phyloP scores from a whole-genome alignment of 2,113 vertebrate species.

The Ochotona princeps region DNA sequence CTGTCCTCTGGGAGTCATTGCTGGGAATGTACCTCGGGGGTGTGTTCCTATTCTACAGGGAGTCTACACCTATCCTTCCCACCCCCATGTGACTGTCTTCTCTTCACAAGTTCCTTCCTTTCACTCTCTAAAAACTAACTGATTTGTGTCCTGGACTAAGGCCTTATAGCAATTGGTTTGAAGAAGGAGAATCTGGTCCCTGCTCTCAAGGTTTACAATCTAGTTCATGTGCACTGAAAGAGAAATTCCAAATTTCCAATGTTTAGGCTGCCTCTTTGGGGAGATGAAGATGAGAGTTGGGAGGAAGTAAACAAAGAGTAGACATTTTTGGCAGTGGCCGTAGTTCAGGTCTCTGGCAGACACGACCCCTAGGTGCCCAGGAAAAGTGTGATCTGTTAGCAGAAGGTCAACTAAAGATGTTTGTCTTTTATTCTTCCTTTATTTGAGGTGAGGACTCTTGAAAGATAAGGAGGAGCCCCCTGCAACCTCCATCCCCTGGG shows the following conservation, averaged over 20 bases:
- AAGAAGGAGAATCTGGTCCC: neutral
- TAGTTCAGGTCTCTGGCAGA: neutral
- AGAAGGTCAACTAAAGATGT: neutral
- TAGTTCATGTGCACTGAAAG: neutral
- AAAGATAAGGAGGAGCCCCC: neutral
- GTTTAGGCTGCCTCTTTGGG: neutral
- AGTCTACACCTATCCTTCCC: neutral
- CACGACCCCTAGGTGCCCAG: neutral
- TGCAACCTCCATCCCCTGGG: neutral
- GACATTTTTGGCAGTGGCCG: neutral
- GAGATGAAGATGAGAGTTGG: fast-evolving
- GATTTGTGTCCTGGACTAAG: neutral
- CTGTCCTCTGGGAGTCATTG: neutral
- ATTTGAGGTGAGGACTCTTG: neutral
- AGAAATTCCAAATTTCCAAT: neutral
- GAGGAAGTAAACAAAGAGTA: neutral
- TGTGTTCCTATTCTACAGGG: neutral
- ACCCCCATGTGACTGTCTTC: neutral
- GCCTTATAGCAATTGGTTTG: neutral
- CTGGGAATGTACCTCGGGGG: no score
- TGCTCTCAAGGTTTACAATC: neutral
- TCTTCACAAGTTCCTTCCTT: neutral
- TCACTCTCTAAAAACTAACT: neutral
- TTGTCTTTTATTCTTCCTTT: neutral
- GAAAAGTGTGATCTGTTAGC: neutral